A percentile compares a stretch with the other conserved stretches of the same genome.
phyloP scores from a whole-genome alignment of 2,797 vertebrate species.

The Thamnophis elegans region DNA sequence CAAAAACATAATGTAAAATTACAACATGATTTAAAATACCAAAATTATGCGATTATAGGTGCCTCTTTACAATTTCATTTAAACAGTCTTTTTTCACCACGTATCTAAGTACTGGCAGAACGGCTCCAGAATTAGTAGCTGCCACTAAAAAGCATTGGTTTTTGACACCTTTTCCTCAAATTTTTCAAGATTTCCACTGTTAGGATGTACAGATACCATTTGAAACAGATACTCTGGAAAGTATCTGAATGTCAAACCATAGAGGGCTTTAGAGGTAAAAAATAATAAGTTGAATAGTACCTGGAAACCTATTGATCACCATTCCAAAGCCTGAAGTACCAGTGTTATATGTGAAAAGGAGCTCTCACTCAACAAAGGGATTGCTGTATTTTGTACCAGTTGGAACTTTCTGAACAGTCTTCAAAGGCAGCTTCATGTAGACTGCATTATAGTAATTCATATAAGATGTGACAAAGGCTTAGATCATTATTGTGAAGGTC shows the following conservation, averaged over 20 bases:
- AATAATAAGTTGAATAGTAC: not conserved
- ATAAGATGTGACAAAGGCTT: not conserved
- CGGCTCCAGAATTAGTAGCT: not conserved
- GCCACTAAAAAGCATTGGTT: not conserved
- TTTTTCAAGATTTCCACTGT: not conserved
- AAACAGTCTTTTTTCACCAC: not conserved
- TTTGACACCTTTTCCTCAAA: not conserved
- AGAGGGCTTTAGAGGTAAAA: not conserved
- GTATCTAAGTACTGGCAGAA: not conserved
- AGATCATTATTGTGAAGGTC: not conserved
- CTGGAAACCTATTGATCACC: not conserved
- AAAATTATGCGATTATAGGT: not conserved
- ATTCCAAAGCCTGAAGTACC: not conserved
- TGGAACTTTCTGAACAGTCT: not conserved
- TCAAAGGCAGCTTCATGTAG: not conserved
- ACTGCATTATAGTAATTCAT: not conserved
- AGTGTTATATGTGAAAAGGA: not conserved
- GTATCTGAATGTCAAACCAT: not conserved
- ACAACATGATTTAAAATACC: not conserved
- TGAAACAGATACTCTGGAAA: not conserved
- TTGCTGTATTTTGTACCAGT: not conserved
- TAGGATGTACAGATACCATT: not conserved
- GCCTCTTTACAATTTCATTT: not conserved
- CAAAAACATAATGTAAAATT: not conserved
- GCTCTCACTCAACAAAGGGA: not conserved